A percentile compares a stretch with the other conserved stretches of the same genome.
Conservation (phyloP, 2,888 invertebrate species). For the Papilio elwesi region DNA sequence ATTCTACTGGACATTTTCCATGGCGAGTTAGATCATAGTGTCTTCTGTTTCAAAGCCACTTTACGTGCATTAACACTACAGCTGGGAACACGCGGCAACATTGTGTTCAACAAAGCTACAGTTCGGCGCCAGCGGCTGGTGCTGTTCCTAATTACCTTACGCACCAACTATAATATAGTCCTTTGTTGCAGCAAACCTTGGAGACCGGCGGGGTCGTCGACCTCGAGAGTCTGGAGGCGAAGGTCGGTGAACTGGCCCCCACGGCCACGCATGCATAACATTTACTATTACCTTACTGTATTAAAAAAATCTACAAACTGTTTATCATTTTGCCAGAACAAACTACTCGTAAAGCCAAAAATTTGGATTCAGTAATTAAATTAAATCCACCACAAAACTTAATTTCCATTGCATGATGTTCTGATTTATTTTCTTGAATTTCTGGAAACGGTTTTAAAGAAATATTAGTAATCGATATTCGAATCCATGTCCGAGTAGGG, state of each 20-base stretch:
- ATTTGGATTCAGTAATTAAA: no score
- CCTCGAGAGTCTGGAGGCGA: constrained; percentile 90
- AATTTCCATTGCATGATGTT: no score
- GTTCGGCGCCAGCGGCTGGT: background rate
- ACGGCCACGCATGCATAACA: constrained; percentile 34
- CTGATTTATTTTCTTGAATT: no score
- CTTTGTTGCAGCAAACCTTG: constrained; percentile 81
- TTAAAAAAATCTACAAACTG: background rate
- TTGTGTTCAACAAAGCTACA: background rate
- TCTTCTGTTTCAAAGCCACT: no score
- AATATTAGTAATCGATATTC: no score
- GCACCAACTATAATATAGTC: constrained; percentile 40
- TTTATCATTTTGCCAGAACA: background rate
- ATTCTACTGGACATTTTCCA: no score
- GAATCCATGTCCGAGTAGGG: no score
- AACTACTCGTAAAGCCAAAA: background rate
- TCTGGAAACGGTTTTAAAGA: no score
- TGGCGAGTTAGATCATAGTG: no score
- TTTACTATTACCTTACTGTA: constrained; percentile 26
- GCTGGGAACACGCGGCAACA: background rate
- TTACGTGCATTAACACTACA: background rate
- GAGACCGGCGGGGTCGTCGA: constrained; percentile 86
- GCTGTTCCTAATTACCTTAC: constrained; percentile 26
- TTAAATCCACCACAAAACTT: no score
- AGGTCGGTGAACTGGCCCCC: constrained; percentile 81